A percentile compares a stretch with the other conserved stretches of the same genome.
phyloP scores from a whole-genome alignment of 2,888 invertebrate species.

The Zootermopsis nevadensis region DNA sequence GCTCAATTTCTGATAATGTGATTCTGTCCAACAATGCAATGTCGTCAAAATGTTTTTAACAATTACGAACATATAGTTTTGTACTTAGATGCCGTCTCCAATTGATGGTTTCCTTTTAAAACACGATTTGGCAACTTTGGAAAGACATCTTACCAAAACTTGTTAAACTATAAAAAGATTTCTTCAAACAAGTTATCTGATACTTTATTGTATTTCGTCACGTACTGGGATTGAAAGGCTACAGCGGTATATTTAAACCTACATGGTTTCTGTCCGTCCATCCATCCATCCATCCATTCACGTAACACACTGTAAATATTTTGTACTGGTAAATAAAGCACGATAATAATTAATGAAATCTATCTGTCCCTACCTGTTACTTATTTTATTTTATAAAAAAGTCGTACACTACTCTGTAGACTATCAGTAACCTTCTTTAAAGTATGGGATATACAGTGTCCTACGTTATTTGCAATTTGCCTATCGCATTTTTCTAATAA shows the following conservation, averaged over 20 bases:
- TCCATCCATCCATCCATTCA: too few relatives aligned
- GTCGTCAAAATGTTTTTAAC: background rate
- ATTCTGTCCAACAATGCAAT: constrained; percentile 15
- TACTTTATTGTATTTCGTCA: background rate
- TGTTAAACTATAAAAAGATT: background rate
- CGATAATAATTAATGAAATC: too few relatives aligned
- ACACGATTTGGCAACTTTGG: background rate
- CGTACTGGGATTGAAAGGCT: background rate
- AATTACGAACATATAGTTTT: constrained; percentile 14
- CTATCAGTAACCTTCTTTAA: too few relatives aligned
- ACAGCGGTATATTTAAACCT: background rate
- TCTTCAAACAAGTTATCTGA: background rate
- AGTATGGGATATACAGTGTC: too few relatives aligned
- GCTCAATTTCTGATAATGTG: constrained; percentile 9
- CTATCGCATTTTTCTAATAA: too few relatives aligned
- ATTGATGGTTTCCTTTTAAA: background rate
- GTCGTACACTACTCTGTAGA: too few relatives aligned
- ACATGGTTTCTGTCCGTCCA: too few relatives aligned
- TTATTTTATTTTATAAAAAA: too few relatives aligned
- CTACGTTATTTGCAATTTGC: too few relatives aligned
- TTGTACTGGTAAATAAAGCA: too few relatives aligned
- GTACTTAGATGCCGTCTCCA: background rate
- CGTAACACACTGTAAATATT: too few relatives aligned
- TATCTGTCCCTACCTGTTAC: too few relatives aligned
- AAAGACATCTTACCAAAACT: background rate